Percentiles rank a stretch among this genome's conserved stretches.
Evolutionary conservation across 2,797 vertebrate species (phyloP).

Genomic region (Chloroceryle amazona): DNA sequence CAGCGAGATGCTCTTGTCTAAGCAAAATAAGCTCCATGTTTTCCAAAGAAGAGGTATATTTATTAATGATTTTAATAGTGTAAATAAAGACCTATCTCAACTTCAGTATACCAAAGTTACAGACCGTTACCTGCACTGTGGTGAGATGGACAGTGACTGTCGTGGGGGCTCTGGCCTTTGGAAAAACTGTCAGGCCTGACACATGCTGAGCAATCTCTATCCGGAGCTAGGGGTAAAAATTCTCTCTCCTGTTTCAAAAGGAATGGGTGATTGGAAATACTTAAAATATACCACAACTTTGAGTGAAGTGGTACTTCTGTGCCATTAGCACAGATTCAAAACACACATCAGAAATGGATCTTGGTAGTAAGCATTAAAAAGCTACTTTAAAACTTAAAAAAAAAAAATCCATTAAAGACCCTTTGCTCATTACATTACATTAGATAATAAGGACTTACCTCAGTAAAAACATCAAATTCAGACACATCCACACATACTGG

Average conservation of each 20-base stretch:
- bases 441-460: conserved; percentile 62
- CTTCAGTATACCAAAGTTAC: neutral
- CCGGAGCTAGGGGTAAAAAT: conserved; percentile 38
- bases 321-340: neutral
- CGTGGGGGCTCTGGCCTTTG: neutral
- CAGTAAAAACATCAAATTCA: neutral
- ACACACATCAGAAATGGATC: neutral
- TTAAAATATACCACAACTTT: neutral
- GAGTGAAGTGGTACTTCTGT: neutral
- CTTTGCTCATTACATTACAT: neutral
- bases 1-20: neutral
- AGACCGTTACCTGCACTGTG: conserved; percentile 50
- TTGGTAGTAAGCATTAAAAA: neutral
- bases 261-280: neutral
- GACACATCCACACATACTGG: neutral
- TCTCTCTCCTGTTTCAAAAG: conserved; percentile 50
- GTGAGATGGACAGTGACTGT: neutral
- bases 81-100: neutral
- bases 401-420: too few relatives aligned
- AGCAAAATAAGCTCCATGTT: neutral
- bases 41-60: neutral
- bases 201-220: neutral
- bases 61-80: neutral
- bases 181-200: neutral
- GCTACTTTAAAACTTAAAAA: neutral